Base-by-base conservation (phyloP, 2,113 vertebrate genomes). In the Struthio camelus region DNA sequence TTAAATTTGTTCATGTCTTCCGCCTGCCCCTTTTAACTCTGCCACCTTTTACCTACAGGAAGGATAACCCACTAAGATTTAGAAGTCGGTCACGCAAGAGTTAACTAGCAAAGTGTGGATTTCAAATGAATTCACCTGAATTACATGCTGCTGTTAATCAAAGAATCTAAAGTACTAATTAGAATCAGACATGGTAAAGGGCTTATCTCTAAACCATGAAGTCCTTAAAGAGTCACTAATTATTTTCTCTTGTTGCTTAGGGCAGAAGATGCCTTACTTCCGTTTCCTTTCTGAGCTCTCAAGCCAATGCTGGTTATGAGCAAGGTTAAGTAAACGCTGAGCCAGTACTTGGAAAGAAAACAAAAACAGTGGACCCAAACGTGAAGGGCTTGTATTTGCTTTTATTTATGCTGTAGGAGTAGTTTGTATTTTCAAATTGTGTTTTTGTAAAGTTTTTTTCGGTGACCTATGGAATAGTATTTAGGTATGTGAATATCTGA, bases 361-460 rank as follows among this genome's bases (percentile, higher is more conserved):
- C 6, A 2, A 51, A 81, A 25, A 0, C 14, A 24, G 18, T 38
- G 44, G n/a, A 10, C 12, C n/a, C 25, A 23, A 28, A 5, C 1
- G 32, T n/a, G 28, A 18, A 22, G 59, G 65, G 17, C 65, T 36
- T 73, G 54, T 4, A 27, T 19, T n/a, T 18, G 27, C 18, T 65
- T 83, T 83, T 3, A 9, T 13, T 81, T 66, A 34, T 84, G 20
- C 7, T 89, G 28, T 46, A 30, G 44, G 30, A 69, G 11, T 3
- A 34, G 11, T 44, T 66, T 85, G 12, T 28, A 23, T 77, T 85
- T 82, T 86, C 72, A 14, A 88, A 38, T 8, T 69, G 9, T 62
- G 8, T 53, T 89, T 89, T 85, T 46, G 50, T 62, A 25, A 78
- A n/a, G 6, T 17, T 51, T 88, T 67, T 1, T 53, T 80, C 38